These are phyloP conservation scores for Glyphotaelius pellucidus DNA, from an alignment of 2,888 invertebrate species.

Conservation along the genomic window DNA sequence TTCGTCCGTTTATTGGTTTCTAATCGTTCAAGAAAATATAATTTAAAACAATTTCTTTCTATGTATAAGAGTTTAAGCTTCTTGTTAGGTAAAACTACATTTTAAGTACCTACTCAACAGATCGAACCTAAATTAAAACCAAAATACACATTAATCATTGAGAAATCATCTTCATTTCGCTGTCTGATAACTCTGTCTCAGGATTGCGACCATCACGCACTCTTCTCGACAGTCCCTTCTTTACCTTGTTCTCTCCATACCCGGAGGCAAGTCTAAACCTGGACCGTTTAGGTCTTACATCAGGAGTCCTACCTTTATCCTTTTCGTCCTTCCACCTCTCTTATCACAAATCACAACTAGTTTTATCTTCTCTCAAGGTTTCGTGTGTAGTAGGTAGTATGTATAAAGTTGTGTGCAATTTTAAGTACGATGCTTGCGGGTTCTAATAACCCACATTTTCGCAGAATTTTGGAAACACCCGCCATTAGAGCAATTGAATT, in stretches of 20 bases:
- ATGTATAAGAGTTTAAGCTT: too few species aligned
- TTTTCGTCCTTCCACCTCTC: background rate
- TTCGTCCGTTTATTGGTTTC: too few species aligned
- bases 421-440: background rate
- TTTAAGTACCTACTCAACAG: too few species aligned
- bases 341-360: background rate
- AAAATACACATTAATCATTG: too few species aligned
- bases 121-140: too few species aligned
- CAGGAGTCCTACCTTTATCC: background rate
- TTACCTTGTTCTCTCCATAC: background rate
- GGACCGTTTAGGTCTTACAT: background rate
- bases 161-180: background rate
- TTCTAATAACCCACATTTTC: background rate
- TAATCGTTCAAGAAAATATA: too few species aligned
- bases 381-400: background rate
- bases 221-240: background rate
- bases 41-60: too few species aligned
- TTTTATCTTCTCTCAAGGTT: background rate
- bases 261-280: background rate
- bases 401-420: background rate
- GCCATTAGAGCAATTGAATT: background rate
- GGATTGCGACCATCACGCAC: background rate
- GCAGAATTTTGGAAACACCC: background rate
- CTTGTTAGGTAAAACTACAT: too few species aligned
- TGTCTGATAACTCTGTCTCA: background rate